Evolutionary conservation across 2,113 vertebrate species (phyloP).

Genomic region (Phyllostomus discolor): DNA sequence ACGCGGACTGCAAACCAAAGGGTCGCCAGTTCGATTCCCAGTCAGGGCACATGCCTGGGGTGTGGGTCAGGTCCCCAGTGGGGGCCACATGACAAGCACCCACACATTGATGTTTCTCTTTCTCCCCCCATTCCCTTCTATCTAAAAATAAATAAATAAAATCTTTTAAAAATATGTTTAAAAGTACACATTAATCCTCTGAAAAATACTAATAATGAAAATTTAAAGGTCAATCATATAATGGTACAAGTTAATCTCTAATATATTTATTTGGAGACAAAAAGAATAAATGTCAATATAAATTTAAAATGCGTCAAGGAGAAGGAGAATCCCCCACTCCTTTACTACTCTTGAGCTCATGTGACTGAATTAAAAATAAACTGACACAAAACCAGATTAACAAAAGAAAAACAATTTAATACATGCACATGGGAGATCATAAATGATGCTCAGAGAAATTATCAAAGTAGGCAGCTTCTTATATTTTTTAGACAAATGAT

Average conservation of each 20-base stretch:
- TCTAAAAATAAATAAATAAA: no score
- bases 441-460: background rate
- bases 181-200: background rate
- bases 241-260: background rate
- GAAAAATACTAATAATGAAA: background rate
- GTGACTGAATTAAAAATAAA: background rate
- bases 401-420: background rate
- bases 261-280: background rate
- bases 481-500: background rate
- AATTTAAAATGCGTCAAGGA: background rate
- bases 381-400: background rate
- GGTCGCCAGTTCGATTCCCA: no score
- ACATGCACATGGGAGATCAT: background rate
- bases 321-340: background rate
- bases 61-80: no score
- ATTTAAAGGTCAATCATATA: background rate
- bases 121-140: no score
- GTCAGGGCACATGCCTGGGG: no score
- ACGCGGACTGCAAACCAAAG: no score
- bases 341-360: background rate
- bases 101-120: no score
- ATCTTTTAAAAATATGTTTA: background rate
- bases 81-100: no score
- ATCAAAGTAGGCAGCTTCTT: background rate
- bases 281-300: slow-evolving; percentile 3